A percentile compares a stretch with the other conserved stretches of the same genome.
Conservation (phyloP, 2,113 vertebrate species). For the Lagopus muta region DNA sequence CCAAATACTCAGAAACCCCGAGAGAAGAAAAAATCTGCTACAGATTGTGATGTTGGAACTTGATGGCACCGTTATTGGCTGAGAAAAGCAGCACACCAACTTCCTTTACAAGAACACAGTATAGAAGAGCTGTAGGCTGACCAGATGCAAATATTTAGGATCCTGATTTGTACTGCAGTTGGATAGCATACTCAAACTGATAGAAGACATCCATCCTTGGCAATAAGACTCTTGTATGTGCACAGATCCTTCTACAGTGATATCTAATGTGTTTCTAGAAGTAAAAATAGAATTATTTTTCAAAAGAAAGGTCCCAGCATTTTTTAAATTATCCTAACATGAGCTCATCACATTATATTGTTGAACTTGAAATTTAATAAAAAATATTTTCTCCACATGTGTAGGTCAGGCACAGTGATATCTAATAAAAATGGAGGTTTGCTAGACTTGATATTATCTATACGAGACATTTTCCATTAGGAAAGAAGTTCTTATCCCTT, state of each 20-base stretch:
- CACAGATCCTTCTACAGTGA: not conserved
- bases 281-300: not conserved
- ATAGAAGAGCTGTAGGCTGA: not conserved
- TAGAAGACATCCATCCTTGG: not conserved
- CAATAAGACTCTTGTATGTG: not conserved
- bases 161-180: not conserved
- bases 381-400: not conserved
- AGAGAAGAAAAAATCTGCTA: not conserved
- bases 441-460: not conserved
- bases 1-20: not conserved
- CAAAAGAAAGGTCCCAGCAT: not conserved
- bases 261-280: not conserved
- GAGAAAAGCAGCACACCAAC: not conserved
- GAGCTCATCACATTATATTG: not conserved
- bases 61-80: not conserved
- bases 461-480: conserved; percentile 18
- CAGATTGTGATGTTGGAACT: not conserved
- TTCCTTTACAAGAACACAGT: not conserved
- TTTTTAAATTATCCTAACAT: not conserved
- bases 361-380: too few relatives aligned
- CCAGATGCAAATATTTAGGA: not conserved
- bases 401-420: not conserved
- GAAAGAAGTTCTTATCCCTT: conserved; percentile 4
- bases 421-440: not conserved
- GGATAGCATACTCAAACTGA: not conserved